A percentile compares a stretch with the other conserved stretches of the same genome.
Evolutionary conservation across 1,140 invertebrate species (phyloP).

Genomic region (Drosophila pseudoobscura): DNA sequence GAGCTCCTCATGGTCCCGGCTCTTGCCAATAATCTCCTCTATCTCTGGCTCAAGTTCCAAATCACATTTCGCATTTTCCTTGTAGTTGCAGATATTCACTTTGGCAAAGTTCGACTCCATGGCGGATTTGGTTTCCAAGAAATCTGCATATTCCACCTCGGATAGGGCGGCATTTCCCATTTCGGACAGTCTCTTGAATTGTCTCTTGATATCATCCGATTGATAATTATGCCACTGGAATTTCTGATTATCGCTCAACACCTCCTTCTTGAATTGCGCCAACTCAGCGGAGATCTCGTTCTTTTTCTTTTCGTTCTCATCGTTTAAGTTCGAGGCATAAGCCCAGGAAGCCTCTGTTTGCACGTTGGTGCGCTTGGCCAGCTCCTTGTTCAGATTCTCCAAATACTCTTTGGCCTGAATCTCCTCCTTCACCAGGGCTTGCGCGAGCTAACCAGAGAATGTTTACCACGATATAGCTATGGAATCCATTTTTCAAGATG

Average conservation of each 20-base stretch:
- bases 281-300: slow-evolving; percentile 80
- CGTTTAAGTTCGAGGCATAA: slow-evolving; percentile 90
- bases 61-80: slow-evolving; percentile 87
- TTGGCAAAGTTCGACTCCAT: slow-evolving; percentile 93
- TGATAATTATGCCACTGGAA: slow-evolving; percentile 87
- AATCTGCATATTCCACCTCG: slow-evolving; percentile 86
- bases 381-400: slow-evolving; percentile 85
- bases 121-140: slow-evolving; percentile 86
- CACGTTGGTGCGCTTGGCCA: slow-evolving; percentile 85
- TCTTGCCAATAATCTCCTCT: slow-evolving; percentile 87
- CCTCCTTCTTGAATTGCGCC: slow-evolving; percentile 81
- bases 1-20: slow-evolving; percentile 89
- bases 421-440: slow-evolving; percentile 84
- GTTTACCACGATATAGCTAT: too few species aligned
- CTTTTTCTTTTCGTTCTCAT: slow-evolving; percentile 87
- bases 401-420: slow-evolving; percentile 86
- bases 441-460: slow-evolving; percentile 35
- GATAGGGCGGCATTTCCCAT: slow-evolving; percentile 89
- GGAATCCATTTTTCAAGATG: too few species aligned
- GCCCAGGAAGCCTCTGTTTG: slow-evolving; percentile 86
- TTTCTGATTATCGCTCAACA: slow-evolving; percentile 85
- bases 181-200: slow-evolving; percentile 87
- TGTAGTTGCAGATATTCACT: slow-evolving; percentile 90
- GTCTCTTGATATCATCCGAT: slow-evolving; percentile 86
- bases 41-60: slow-evolving; percentile 91